Evolutionary conservation across 2,113 vertebrate genomes (phyloP), one percentile per base, ranked within the genome.

Genomic region (Agelaius phoeniceus): DNA sequence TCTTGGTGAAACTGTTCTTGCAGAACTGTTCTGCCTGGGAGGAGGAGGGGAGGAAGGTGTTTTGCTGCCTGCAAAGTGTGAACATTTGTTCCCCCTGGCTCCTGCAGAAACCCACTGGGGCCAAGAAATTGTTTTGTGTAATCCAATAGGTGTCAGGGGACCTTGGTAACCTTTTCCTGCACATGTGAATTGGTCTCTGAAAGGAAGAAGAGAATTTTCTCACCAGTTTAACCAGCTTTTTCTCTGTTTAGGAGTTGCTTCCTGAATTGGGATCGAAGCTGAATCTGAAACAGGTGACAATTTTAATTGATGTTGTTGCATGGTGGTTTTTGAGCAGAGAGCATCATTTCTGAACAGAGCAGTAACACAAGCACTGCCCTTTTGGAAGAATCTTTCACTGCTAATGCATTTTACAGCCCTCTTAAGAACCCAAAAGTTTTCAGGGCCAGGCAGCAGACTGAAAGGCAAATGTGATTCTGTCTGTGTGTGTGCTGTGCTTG

Each of bases 261-360:
- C 95, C 94, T 96, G 95, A 97, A 88, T 74, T 96, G 92, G 95
- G 94, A 96, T 96, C 57, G 92, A 96, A 95, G 93, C 95, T 96
- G 96, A 94, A 66, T 57, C 95, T 96, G 92, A 97, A 96, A 94
- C 96, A 97, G 95, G 95, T 96, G 96, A 96, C 84, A 74, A 46
- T 96, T 97, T 95, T 92, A 74, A 81, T 94, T 86, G 90, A 16
- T 93, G 37, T 74, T 91, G 93, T 77, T 5, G 39, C 58, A 27
- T 88, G 79, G 61, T 86, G 65, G 27, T 88, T 92, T 93, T 63
- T 18, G 33, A 55, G 19, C 68, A 74, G 52, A 71, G 72, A 13
- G 31, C 35, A 10, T 48, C 5, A 7, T 61, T 86, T 74, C 37
- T 84, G 33, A 58, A 3, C 0, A 57, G 43, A 44, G 74, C 89